phyloP scores from a whole-genome alignment of 2,113 vertebrate species.

The Apeltes quadracus region DNA sequence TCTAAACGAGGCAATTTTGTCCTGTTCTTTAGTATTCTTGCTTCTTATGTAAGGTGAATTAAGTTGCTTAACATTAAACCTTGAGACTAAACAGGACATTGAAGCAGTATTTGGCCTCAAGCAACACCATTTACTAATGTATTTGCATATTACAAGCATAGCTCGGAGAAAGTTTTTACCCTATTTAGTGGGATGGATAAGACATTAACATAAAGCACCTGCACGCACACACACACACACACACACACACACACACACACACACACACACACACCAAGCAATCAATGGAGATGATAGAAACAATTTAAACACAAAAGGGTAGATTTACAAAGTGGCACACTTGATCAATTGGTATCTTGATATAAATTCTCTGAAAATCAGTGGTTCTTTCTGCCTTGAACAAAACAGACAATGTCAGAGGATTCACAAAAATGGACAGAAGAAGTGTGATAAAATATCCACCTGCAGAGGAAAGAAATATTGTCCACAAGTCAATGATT shows the following conservation, averaged over 20 bases:
- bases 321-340: conserved; percentile 51
- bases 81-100: conserved; percentile 17
- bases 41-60: background rate
- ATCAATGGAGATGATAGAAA: conserved; percentile 66
- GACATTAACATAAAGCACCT: conserved; percentile 30
- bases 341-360: conserved; percentile 35
- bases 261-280: conserved; percentile 28
- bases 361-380: conserved; percentile 52
- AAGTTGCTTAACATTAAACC: conserved; percentile 28
- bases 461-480: conserved; percentile 9
- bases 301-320: conserved; percentile 56
- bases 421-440: conserved; percentile 11
- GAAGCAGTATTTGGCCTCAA: conserved; percentile 37
- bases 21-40: conserved; percentile 18
- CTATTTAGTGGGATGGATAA: conserved; percentile 45
- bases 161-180: conserved; percentile 50
- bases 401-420: background rate
- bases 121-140: conserved; percentile 51
- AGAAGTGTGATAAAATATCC: conserved; percentile 18
- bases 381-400: conserved; percentile 18
- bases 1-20: conserved; percentile 32
- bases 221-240: conserved; percentile 24
- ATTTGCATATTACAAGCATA: conserved; percentile 66
- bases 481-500: conserved; percentile 21
- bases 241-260: conserved; percentile 32